These are phyloP conservation scores for Micropoecilia bifurca DNA, from an alignment of 2,797 vertebrate species.

Conservation along the genomic window DNA sequence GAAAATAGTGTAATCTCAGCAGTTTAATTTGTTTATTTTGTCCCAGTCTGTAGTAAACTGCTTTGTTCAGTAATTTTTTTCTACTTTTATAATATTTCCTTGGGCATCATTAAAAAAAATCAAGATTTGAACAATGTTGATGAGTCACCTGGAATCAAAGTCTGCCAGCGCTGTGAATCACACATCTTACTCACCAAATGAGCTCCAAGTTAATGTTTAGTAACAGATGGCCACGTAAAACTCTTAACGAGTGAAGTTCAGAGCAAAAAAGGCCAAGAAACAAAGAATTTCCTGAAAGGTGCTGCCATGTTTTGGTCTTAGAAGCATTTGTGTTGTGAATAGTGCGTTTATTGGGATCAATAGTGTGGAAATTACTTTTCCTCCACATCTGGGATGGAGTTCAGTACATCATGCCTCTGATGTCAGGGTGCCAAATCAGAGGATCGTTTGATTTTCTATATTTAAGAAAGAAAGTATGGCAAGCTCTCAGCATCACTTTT, in stretches of 20 bases:
- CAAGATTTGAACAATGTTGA: neutral
- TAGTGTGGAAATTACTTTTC: neutral
- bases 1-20: neutral
- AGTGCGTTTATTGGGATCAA: neutral
- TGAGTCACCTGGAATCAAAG: neutral
- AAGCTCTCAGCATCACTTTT: neutral
- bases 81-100: neutral
- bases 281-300: neutral
- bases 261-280: neutral
- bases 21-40: neutral
- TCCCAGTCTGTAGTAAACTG: neutral
- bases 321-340: neutral
- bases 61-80: neutral
- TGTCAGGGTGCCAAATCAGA: neutral
- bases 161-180: neutral
- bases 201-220: neutral
- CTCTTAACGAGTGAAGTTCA: neutral
- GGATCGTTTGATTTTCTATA: neutral
- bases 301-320: neutral
- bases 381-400: neutral
- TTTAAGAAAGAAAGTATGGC: neutral
- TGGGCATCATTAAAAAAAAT: neutral
- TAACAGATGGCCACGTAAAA: no score
- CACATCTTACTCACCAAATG: neutral
- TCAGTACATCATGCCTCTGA: no score